Evolutionary conservation across 64 coral and sea anemone species (phyloP).

Genomic region (Platygyra sinensis): DNA sequence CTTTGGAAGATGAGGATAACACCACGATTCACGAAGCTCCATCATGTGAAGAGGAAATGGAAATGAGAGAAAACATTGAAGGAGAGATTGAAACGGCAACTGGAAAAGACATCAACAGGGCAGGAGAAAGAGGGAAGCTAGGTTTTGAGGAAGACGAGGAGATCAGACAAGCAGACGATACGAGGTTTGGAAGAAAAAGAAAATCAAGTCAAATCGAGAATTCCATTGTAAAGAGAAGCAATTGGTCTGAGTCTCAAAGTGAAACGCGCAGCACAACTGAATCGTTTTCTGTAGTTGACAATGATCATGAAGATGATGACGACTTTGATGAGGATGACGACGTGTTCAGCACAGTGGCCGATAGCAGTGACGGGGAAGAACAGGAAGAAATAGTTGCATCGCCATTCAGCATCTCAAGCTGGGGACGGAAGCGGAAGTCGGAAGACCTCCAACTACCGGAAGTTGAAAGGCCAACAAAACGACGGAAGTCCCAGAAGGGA

Average conservation of each 20-base stretch:
- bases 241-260: background rate
- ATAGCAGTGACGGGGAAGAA: conserved; percentile 55
- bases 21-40: background rate
- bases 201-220: background rate
- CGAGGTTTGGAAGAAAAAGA: background rate
- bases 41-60: background rate
- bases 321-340: conserved; percentile 36
- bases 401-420: conserved; percentile 30
- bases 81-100: background rate
- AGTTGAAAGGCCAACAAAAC: conserved; percentile 13
- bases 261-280: background rate
- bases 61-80: background rate
- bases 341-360: conserved; percentile 45
- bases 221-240: background rate
- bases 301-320: background rate
- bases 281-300: background rate
- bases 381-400: conserved; percentile 16
- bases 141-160: background rate
- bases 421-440: conserved; percentile 46
- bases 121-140: background rate
- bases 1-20: conserved; percentile 1
- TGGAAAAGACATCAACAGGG: background rate
- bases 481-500: background rate
- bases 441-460: conserved; percentile 28
- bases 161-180: background rate